Base-by-base conservation (phyloP, 2,797 vertebrate species). In the Eleutherodactylus coqui region DNA sequence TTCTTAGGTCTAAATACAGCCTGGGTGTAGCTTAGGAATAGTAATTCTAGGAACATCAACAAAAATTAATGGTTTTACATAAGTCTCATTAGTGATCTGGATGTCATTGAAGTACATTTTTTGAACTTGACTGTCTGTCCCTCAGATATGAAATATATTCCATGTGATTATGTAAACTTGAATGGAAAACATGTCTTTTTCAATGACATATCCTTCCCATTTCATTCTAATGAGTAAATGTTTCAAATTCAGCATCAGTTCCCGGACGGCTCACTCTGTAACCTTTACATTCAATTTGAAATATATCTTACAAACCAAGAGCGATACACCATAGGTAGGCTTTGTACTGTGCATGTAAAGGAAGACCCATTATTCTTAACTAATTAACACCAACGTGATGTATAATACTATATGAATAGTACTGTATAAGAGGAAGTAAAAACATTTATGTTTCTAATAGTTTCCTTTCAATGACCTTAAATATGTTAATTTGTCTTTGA, bases 81-180 rank as follows among this genome's bases (percentile, higher is more conserved):
- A 91, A 87, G 89, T 90, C 92, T 95, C 92, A 93, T 95, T 95
- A 94, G 92, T 90, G 91, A 90, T 87, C 87, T 91, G 93, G 92
- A 90, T 94, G 89, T 93, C 92, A 92, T 89, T 89, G 91, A 93
- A 93, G 88, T 87, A 89, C 90, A 93, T 91, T 88, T 91, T 91
- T 92, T 93, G 89, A 92, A 93, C 90, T 60, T 70, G 67, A 17
- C 10, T 34, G 47, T 67, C 90, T 91, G 88, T 87, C 90, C 88
- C 91, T 90, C 90, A 93, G 92, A 94, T 94, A 93, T 94, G 92
- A 94, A 92, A 94, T 93, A 88, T 94, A 90, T 94, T 94, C 93
- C 89, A 93, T 94, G 93, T 94, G 89, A 92, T 93, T 91, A 93
- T 82, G 53, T 89, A 91, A 88, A 90, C 92, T 94, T 92, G 89